A percentile compares a stretch with the other conserved stretches of the same genome.
Evolutionary conservation across 2,113 vertebrate species (phyloP).

Genomic region (Balaeniceps rex): DNA sequence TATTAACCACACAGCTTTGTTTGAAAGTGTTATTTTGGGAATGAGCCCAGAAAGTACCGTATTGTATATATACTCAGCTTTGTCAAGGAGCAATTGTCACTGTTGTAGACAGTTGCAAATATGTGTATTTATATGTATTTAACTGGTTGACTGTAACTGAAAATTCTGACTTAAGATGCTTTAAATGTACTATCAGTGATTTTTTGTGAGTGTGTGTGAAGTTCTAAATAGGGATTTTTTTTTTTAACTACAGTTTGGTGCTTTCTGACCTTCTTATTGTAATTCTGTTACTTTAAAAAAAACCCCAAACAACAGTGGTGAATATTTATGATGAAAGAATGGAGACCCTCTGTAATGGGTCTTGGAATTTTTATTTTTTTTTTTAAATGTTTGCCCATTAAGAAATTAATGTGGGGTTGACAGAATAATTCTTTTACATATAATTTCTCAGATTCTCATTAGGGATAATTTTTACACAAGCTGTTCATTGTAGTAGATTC

Average conservation of each 20-base stretch:
- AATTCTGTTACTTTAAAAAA: neutral
- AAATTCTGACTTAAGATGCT: neutral
- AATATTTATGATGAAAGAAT: neutral
- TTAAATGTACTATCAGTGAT: neutral
- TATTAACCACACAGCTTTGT: neutral
- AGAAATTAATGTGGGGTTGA: neutral
- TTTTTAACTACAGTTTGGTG: neutral
- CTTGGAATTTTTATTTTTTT: neutral
- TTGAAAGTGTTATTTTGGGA: neutral
- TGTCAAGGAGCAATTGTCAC: neutral
- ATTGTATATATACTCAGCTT: neutral
- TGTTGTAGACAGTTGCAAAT: neutral
- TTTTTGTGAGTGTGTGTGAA: neutral
- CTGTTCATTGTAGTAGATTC: neutral
- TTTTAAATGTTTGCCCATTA: neutral
- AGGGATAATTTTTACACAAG: neutral
- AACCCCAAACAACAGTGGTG: accelerated
- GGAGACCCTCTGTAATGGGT: neutral
- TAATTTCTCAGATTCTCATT: neutral
- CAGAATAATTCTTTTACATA: neutral
- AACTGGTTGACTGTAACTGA: neutral
- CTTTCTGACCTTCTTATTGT: neutral
- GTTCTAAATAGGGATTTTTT: neutral
- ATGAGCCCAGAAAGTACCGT: neutral
- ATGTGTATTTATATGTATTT: neutral